These are phyloP conservation scores for Podarcis siculus DNA, from an alignment of 2,797 vertebrate genomes.

Conservation along the genomic window DNA sequence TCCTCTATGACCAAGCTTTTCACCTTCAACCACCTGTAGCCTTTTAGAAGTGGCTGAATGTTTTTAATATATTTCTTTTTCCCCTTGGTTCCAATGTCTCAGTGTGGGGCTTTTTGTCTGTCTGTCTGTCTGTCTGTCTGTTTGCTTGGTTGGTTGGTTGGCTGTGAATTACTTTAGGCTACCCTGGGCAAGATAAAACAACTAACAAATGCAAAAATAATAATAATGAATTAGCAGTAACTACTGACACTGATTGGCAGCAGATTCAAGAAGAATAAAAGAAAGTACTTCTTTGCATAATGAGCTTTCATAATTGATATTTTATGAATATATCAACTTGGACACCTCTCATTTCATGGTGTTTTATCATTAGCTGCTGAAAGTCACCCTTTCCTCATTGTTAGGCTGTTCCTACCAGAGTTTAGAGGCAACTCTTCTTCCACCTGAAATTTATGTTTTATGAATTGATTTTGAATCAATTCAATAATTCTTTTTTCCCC, in stretches of 20 bases:
- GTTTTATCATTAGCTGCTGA: conserved; percentile 34
- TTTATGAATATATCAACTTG: background rate
- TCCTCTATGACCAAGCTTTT: too few relatives aligned
- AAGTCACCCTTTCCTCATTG: conserved; percentile 17
- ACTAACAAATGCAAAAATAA: too few relatives aligned
- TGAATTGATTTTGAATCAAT: conserved; percentile 37
- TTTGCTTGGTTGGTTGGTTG: too few relatives aligned
- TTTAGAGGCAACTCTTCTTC: conserved; percentile 30
- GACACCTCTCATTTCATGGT: conserved; percentile 30
- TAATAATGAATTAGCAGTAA: background rate
- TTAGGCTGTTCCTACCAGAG: conserved; percentile 18
- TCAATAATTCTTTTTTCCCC: conserved; percentile 22
- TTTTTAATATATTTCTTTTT: too few relatives aligned
- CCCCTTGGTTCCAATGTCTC: too few relatives aligned
- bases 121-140: too few relatives aligned
- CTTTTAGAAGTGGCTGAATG: too few relatives aligned
- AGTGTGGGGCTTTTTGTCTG: too few relatives aligned
- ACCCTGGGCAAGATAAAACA: too few relatives aligned
- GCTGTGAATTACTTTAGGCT: too few relatives aligned
- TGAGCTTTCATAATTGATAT: conserved; percentile 26
- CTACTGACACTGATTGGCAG: background rate
- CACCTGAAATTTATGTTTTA: conserved; percentile 45
- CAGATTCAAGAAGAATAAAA: background rate
- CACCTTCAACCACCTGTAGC: too few relatives aligned
- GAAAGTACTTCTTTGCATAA: background rate